Evolutionary conservation across 2,113 vertebrate species (phyloP).

Genomic region (Psittacara wagleri): DNA sequence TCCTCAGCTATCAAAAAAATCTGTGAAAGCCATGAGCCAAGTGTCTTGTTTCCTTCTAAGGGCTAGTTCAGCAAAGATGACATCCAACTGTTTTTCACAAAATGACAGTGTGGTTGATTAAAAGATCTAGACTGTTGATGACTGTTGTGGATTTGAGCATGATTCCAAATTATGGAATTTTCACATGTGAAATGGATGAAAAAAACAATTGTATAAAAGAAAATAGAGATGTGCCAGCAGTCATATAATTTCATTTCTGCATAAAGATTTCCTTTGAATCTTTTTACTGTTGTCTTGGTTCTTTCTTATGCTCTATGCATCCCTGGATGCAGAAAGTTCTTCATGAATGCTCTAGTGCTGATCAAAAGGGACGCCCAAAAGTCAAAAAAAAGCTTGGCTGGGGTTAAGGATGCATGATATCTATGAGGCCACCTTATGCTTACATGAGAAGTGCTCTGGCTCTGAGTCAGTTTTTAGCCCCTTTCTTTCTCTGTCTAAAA

Average conservation of each 20-base stretch:
- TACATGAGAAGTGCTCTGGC: background rate
- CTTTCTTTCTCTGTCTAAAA: background rate
- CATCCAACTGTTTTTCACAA: background rate
- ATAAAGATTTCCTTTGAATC: background rate
- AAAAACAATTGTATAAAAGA: background rate
- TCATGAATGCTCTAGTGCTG: background rate
- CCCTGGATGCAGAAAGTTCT: background rate
- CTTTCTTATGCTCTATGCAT: background rate
- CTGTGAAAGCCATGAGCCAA: background rate
- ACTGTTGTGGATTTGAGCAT: background rate
- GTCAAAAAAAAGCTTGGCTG: background rate
- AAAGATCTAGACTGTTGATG: background rate
- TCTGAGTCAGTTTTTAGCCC: background rate
- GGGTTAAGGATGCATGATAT: background rate
- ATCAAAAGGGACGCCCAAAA: background rate
- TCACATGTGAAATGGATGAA: background rate
- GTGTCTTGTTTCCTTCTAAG: slow-evolving; percentile 27
- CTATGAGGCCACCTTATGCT: background rate
- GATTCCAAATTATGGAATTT: background rate
- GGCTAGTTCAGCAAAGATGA: background rate
- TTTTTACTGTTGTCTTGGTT: background rate
- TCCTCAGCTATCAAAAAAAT: slow-evolving; percentile 29
- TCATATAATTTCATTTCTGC: background rate
- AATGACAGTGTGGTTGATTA: background rate
- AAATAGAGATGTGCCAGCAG: background rate